phyloP scores from a whole-genome alignment of 2,113 vertebrate species.

The Picathartes gymnocephalus region DNA sequence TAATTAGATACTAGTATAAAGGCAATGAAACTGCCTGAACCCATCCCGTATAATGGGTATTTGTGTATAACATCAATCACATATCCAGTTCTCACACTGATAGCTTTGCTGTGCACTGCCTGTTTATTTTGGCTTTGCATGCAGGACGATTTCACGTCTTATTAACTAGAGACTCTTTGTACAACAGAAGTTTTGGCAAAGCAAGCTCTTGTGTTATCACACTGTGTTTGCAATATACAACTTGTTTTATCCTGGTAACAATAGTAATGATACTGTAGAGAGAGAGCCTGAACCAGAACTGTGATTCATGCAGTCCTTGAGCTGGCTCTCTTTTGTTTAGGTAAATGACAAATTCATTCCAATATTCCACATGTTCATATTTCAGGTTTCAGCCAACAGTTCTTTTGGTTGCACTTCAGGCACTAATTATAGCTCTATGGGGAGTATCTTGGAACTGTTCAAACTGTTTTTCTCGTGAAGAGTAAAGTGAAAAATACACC shows the following conservation, averaged over 20 bases:
- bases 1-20: not conserved
- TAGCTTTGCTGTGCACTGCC: not conserved
- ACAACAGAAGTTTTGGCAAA: not conserved
- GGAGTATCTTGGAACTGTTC: constrained; percentile 46
- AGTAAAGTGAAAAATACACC: not conserved
- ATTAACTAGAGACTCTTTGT: not conserved
- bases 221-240: not conserved
- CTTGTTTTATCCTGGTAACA: not conserved
- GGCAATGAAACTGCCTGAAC: not conserved
- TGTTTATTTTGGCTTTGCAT: not conserved
- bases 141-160: not conserved
- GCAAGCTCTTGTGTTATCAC: not conserved
- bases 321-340: not conserved
- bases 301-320: not conserved
- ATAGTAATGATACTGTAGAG: not conserved
- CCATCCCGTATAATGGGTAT: too few species aligned
- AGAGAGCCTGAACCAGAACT: not conserved
- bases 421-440: constrained; percentile 47
- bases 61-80: not conserved
- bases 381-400: constrained; percentile 16
- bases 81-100: not conserved
- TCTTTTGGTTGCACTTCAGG: constrained; percentile 35
- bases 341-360: constrained; percentile 7
- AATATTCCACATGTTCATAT: constrained; percentile 15
- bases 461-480: constrained; percentile 1